Evolutionary conservation across 1,140 invertebrate species (phyloP), one percentile per base, ranked within the genome.

Genomic region (Achatina immaculata): DNA sequence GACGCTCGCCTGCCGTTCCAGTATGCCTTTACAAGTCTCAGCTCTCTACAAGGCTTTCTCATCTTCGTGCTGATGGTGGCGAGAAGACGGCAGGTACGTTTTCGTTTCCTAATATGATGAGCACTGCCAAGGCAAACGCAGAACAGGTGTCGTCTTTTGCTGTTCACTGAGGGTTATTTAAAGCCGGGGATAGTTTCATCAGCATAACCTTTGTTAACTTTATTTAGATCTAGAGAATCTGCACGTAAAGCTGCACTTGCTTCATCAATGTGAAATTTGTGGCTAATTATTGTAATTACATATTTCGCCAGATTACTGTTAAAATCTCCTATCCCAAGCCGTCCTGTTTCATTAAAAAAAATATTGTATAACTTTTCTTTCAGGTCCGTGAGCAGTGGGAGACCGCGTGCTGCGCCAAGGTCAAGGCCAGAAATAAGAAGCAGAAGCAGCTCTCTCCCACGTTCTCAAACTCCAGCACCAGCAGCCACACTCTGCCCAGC

Each of bases 11-110:
- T 93, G 0, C 82, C 89, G 6, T 92, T 93, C 82, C 91, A 92
- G 77, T 93, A 93, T 83, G 83, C 93, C 31, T 93, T 93, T 85
- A 92, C 92, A 75, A 85, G 92, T 1, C 80, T 90, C 40, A 93
- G 91, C 84, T 92, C 92, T 9, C 83, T 93, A 0, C 93, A 93
- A 86, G 93, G 93, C 21, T 92, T 93, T 78, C 89, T 93, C 72
- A 93, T 93, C 62, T 93, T 93, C 79, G 73, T 93, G 36, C 81
- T 89, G 19, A 85, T 89, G 74, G 88, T 89, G 48, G 81, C 87
- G 0, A 80, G 89, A 19, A 86, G 90, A 83, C 86, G 86, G 69
- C 83, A 87, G 76, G 77, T 79, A 40, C 6, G 77, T 48, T 21
- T 76, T 19, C 3, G n/a, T 68, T 36, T 36, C 7, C 9, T 36